Evolutionary conservation across 2,888 invertebrate genomes (phyloP).

Genomic region (Drosophila quinaria): DNA sequence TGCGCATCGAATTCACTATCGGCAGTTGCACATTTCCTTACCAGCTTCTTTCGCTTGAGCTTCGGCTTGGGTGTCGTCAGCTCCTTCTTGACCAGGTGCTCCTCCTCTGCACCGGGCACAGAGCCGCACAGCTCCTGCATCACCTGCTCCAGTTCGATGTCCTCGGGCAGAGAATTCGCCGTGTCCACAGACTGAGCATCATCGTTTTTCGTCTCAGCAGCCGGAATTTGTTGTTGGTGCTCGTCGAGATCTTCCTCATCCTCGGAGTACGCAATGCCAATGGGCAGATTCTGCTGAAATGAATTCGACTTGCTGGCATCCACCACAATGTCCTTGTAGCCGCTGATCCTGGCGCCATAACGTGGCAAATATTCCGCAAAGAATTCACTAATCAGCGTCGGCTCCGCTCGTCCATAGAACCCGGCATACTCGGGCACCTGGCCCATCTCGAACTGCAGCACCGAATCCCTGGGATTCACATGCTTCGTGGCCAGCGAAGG

Average conservation of each 20-base stretch:
- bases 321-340: constrained; percentile 57
- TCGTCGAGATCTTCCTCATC: constrained; percentile 38
- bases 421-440: constrained; percentile 59
- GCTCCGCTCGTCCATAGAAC: constrained; percentile 51
- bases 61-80: constrained; percentile 8
- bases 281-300: constrained; percentile 69
- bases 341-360: constrained; percentile 45
- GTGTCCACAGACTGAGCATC: neutral
- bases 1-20: neutral
- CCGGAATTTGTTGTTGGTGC: neutral
- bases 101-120: neutral
- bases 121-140: constrained; percentile 55
- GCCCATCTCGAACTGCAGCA: constrained; percentile 15
- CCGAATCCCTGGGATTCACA: constrained; percentile 52
- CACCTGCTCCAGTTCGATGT: constrained; percentile 53
- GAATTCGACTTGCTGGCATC: constrained; percentile 50
- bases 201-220: neutral
- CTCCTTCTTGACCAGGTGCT: neutral
- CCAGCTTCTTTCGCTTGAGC: constrained; percentile 2
- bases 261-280: constrained; percentile 54
- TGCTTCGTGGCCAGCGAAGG: constrained; percentile 28
- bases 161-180: constrained; percentile 2
- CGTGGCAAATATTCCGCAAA: constrained; percentile 62
- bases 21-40: neutral
- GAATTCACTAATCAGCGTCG: constrained; percentile 37